Evolutionary conservation across 2,113 vertebrate genomes (phyloP), one percentile per base, ranked within the genome.

Genomic region (Lasiurus cinereus): DNA sequence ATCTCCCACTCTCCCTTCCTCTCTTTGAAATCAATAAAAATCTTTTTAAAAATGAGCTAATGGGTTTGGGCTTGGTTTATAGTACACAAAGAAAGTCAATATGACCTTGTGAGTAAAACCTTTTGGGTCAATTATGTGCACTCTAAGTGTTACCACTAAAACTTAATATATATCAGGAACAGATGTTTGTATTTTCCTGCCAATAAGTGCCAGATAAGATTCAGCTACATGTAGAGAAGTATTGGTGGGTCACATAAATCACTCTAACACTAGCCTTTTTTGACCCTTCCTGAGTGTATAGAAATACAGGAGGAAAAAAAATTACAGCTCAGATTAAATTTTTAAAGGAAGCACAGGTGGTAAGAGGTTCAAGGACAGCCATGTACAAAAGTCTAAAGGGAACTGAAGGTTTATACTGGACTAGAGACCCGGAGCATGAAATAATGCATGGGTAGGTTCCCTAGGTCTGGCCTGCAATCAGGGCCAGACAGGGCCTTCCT

Each of bases 101-200:
- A 79, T 80, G 31, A 70, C 39, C 64, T 86, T 48, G 31, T 87
- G 64, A 87, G 69, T 88, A 62, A 88, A 86, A 83, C 8, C 14
- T 43, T 66, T 88, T 31, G 24, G 22, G 29, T 12, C 29, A 94
- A n/a, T 83, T 94, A 50, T 72, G 27, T 56, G 56, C 8, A 85
- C 21, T 89, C 43, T 46, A 43, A 54, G 14, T 89, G 22, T 83
- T 85, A 62, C 15, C 8, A 33, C 62, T 56, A 77, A n/a, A 90
- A 77, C 11, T 74, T 56, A 84, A 39, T 89, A 59, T 52, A 67
- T 56, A 69, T 22, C 29, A 39, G n/a, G 36, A 85, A 85, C 33
- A 77, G 80, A 86, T 70, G 18, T 22, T 82, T 54, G 3, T 72
- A 54, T 62, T 93, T 90, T 22, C 50, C 24, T 70, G 24, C 50